Evolutionary conservation across 1,140 invertebrate species (phyloP), one percentile per base, ranked within the genome.

Genomic region (Drosophila ambigua): DNA sequence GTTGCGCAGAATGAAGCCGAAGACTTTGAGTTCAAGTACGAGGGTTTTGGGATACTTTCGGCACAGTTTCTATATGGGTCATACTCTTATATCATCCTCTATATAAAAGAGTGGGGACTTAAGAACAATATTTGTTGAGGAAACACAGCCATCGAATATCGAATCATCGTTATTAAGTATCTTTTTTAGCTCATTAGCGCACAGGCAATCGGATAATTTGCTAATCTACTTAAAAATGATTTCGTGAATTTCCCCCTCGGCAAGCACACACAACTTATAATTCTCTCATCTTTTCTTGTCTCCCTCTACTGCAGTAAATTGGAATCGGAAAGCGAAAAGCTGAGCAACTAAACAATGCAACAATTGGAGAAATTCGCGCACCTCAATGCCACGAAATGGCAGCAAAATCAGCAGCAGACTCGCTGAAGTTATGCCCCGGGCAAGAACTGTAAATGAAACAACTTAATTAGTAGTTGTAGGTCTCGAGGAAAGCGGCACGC

Each of bases 401-500:
- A 50, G 39, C 63, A 52, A 20, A 54, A 58, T 24, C 71, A 23
- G 53, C 57, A 63, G 26, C 59, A 52, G 28, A 62, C 49, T 52
- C 50, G 43, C 13, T 52, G 78, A 82, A 87, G 82, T 85, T 85
- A 77, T 85, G 81, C 81, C 53, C 67, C 58, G 59, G 78, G 82
- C 79, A 85, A 87, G 79, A 87, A 87, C 60, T 68, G 72, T 73
- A 79, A 82, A 82, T 83, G 82, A 83, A 90, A 90, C 87, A 90
- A 90, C 80, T 90, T 90, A 90, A 90, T 90, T 90, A 90, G 87
- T 77, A 78, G 82, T 66, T 78, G 66, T 51, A 61, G 63, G 63
- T 77, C 75, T 78, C 74, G 53, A 51, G 57, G 58, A 60, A 71
- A 69, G 64, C 67, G 46, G 64, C 67, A 53, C 65, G 69, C 65